phyloP scores from a whole-genome alignment of 2,797 vertebrate genomes.

The Silurus aristotelis region DNA sequence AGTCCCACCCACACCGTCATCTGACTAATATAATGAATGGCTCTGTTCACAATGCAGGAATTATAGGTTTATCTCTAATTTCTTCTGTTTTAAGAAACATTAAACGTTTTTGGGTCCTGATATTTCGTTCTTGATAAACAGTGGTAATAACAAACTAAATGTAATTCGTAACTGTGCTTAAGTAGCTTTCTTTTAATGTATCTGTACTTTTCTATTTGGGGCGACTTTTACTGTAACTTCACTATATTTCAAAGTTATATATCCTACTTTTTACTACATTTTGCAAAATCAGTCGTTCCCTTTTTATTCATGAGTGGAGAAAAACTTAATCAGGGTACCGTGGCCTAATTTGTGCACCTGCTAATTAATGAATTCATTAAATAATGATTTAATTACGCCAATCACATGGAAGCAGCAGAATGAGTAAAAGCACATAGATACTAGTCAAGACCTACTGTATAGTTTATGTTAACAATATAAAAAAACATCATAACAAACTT shows the following conservation, averaged over 20 bases:
- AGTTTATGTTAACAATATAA: background rate
- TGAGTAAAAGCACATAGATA: background rate
- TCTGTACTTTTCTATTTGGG: no score
- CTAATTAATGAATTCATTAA: background rate
- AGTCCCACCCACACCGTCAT: conserved; percentile 13
- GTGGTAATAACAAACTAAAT: no score
- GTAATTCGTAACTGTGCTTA: no score
- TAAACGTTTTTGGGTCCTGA: background rate
- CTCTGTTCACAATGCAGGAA: background rate
- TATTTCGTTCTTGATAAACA: background rate
- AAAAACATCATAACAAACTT: background rate
- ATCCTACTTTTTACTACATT: no score
- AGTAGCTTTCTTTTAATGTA: no score
- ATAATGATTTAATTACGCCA: no score
- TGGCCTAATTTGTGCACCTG: background rate
- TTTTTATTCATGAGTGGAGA: no score
- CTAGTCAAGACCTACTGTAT: background rate
- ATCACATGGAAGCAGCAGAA: no score
- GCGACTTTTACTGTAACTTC: no score
- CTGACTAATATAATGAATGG: conserved; percentile 8
- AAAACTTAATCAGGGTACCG: no score
- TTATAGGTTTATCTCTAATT: background rate
- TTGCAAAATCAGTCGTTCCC: no score
- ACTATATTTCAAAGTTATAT: no score
- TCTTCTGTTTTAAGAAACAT: background rate